Conservation (phyloP, 2,797 vertebrate genomes). For the Hypotaenidia okinawae region DNA sequence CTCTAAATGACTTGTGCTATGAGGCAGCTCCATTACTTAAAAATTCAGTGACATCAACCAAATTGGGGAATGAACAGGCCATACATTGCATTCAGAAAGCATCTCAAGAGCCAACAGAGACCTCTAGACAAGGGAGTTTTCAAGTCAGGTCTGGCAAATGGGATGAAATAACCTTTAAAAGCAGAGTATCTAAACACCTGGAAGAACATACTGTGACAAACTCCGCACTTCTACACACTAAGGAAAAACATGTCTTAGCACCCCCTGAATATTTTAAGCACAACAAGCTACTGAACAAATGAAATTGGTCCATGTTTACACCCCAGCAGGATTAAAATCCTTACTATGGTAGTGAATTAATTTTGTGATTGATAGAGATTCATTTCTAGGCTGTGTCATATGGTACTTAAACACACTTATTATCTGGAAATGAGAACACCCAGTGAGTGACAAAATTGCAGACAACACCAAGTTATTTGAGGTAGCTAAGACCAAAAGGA, state of each 20-base stretch:
- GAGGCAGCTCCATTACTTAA: not conserved
- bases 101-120: not conserved
- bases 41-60: not conserved
- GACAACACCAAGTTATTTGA: not conserved
- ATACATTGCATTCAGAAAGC: not conserved
- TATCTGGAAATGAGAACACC: slow-evolving; percentile 7
- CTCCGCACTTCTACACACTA: accelerated
- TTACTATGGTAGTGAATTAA: not conserved
- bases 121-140: not conserved
- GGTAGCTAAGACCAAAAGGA: not conserved
- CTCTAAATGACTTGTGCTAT: not conserved
- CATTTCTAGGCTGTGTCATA: not conserved
- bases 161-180: not conserved
- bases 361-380: not conserved
- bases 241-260: not conserved
- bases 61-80: not conserved
- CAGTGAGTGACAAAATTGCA: not conserved
- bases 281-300: not conserved
- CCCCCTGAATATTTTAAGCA: not conserved
- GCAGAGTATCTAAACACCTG: not conserved
- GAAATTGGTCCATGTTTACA: not conserved
- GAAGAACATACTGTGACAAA: not conserved
- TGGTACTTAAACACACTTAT: not conserved
- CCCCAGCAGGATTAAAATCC: not conserved
- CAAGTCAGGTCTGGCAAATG: not conserved